Conservation (phyloP, 2,113 vertebrate species). For the Acanthochromis polyacanthus region DNA sequence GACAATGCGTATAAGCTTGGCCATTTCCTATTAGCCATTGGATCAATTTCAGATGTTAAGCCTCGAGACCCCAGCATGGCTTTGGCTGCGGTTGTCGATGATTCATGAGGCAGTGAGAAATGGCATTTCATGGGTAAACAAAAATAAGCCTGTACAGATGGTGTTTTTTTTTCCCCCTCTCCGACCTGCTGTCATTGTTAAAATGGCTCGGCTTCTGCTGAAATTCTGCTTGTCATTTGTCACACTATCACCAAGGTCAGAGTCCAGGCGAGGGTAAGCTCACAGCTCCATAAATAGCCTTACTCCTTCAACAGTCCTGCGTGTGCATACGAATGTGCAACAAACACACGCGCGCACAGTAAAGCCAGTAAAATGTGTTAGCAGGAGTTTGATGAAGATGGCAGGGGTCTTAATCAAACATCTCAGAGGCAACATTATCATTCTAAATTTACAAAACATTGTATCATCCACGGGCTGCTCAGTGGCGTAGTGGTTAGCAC, state of each 20-base stretch:
- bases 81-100: slow-evolving; percentile 38
- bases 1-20: slow-evolving; percentile 49
- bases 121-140: slow-evolving; percentile 64
- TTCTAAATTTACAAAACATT: slow-evolving; percentile 36
- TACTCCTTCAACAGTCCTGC: slow-evolving; percentile 6
- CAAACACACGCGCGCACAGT: background rate
- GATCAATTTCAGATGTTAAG: slow-evolving; percentile 64
- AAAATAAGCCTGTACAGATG: slow-evolving; percentile 56
- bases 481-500: too few species aligned
- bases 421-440: slow-evolving; percentile 47
- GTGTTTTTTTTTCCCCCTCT: slow-evolving; percentile 6
- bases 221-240: slow-evolving; percentile 65
- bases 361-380: slow-evolving; percentile 26
- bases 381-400: slow-evolving; percentile 52
- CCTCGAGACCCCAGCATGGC: slow-evolving; percentile 16
- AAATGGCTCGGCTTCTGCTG: slow-evolving; percentile 48
- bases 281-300: slow-evolving; percentile 63
- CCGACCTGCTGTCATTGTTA: slow-evolving; percentile 52
- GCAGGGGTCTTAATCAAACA: slow-evolving; percentile 54
- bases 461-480: background rate
- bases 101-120: slow-evolving; percentile 46
- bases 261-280: slow-evolving; percentile 57
- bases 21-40: slow-evolving; percentile 50
- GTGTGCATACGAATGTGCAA: background rate
- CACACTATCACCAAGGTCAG: slow-evolving; percentile 72